These are phyloP conservation scores for Rhopilema esculentum DNA, from an alignment of 30 jellyfish, hydroid and myxozoan genomes.

Conservation along the genomic window DNA sequence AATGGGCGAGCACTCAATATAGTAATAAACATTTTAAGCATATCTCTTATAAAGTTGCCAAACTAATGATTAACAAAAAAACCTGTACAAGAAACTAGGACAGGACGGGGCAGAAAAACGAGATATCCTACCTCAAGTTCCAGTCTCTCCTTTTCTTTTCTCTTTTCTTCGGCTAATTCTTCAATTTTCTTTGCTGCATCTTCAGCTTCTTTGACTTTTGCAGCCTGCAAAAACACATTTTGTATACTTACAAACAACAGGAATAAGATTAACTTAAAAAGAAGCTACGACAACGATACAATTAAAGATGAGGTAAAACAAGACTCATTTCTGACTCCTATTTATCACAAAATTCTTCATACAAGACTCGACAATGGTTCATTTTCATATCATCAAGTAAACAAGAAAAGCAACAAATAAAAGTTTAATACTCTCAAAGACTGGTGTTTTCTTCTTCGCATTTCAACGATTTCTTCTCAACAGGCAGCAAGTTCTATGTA, in stretches of 20 bases:
- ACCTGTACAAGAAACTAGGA: no score
- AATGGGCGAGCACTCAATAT: no score
- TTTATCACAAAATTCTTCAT: no score
- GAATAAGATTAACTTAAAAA: background rate
- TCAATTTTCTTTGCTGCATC: constrained; percentile 80
- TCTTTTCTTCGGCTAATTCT: constrained; percentile 74
- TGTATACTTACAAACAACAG: background rate
- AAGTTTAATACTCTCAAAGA: constrained; percentile 10
- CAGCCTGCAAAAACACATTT: constrained; percentile 32
- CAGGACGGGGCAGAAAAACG: no score
- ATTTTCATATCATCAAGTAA: no score
- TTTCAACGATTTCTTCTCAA: background rate
- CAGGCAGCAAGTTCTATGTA: no score
- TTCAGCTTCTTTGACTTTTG: constrained; percentile 80
- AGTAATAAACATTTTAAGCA: no score
- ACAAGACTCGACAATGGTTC: no score
- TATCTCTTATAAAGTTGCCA: no score
- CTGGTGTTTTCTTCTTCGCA: constrained; percentile 30
- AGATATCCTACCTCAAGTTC: constrained; percentile 32
- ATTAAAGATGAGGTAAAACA: background rate
- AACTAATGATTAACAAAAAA: no score
- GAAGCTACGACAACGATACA: background rate
- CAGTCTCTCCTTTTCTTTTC: constrained; percentile 73
- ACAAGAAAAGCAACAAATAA: no score
- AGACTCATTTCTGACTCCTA: constrained; percentile 14